Percentiles rank a stretch among this genome's conserved stretches.
Evolutionary conservation across 1,140 invertebrate genomes (phyloP).

Genomic region (Drosophila setifemur): DNA sequence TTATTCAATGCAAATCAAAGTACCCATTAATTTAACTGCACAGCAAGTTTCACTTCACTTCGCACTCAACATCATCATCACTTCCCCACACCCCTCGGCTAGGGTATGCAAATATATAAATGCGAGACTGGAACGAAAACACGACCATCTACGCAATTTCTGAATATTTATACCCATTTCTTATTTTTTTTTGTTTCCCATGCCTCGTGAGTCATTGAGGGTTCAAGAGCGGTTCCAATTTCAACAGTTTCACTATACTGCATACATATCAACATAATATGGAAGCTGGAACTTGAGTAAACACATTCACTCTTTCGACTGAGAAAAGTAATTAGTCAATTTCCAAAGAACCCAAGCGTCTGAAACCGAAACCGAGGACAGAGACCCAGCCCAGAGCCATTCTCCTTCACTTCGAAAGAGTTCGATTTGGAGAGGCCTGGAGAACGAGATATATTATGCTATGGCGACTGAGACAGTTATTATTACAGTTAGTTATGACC

Average conservation of each 20-base stretch:
- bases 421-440: background rate
- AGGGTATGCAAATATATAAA: conserved; percentile 24
- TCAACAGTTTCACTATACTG: background rate
- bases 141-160: conserved; percentile 36
- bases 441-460: background rate
- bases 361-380: background rate
- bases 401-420: background rate
- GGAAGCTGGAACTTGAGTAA: background rate
- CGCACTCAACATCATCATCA: too few species aligned
- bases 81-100: background rate
- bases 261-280: background rate
- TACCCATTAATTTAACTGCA: conserved; percentile 1
- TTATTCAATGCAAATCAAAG: conserved; percentile 4
- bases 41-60: background rate
- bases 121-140: conserved; percentile 15
- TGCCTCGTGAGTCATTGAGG: conserved; percentile 27
- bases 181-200: too few species aligned
- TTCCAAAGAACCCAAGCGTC: conserved; percentile 22
- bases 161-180: conserved; percentile 25
- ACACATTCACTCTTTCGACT: conserved; percentile 17
- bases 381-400: conserved; percentile 42
- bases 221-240: conserved; percentile 26
- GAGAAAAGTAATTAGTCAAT: conserved; percentile 64
- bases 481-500: conserved; percentile 10
- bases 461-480: conserved; percentile 7